A percentile compares a stretch with the other conserved stretches of the same genome.
Conservation (phyloP, 35 echinoderm and acorn worm genomes). For the Antedon bifida region DNA sequence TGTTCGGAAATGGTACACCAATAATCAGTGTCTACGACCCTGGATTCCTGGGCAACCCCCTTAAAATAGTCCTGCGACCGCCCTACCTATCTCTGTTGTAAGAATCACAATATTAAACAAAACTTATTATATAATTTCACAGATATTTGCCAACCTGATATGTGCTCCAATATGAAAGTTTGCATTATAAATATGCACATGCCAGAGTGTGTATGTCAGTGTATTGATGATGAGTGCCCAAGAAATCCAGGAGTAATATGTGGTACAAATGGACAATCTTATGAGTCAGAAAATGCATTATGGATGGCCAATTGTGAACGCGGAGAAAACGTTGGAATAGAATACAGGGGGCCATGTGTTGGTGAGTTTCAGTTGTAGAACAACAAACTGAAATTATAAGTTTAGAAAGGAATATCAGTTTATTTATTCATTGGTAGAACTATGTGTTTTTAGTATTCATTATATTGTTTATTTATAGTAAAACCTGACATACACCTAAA, state of each 20-base stretch:
- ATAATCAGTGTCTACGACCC: too few relatives aligned
- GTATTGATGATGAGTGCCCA: neutral
- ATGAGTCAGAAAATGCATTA: neutral
- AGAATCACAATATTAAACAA: too few relatives aligned
- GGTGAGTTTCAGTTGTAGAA: neutral
- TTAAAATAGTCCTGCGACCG: too few relatives aligned
- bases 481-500: too few relatives aligned
- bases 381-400: too few relatives aligned
- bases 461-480: too few relatives aligned
- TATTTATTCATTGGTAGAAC: too few relatives aligned
- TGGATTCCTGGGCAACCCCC: too few relatives aligned
- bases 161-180: neutral
- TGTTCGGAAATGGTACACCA: too few relatives aligned
- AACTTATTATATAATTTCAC: neutral
- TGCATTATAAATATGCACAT: neutral
- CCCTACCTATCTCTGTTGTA: too few relatives aligned
- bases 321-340: neutral
- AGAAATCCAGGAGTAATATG: neutral
- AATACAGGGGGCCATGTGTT: neutral
- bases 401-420: too few relatives aligned
- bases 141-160: neutral
- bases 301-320: neutral
- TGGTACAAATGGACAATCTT: neutral
- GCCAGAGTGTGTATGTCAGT: neutral
- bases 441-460: too few relatives aligned